Evolutionary conservation across 1,140 invertebrate genomes (phyloP).

Genomic region (Trialeurodes vaporariorum): DNA sequence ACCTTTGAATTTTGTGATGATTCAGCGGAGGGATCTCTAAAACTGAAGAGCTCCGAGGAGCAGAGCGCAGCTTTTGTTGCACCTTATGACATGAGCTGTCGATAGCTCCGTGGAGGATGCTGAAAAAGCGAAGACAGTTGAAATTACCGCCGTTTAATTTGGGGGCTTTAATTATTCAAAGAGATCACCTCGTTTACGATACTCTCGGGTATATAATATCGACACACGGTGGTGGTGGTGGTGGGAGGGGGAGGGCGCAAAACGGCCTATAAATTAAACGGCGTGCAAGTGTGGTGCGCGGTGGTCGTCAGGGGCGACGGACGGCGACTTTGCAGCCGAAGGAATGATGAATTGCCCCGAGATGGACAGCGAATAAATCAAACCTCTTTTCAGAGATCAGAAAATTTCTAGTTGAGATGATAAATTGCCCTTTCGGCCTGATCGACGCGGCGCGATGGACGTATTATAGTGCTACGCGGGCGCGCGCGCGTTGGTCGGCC

Average conservation of each 20-base stretch:
- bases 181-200: too few species aligned
- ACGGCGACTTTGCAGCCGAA: too few species aligned
- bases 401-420: background rate
- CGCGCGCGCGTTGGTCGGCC: background rate
- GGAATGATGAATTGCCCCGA: background rate
- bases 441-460: too few species aligned
- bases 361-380: background rate
- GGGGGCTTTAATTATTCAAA: background rate
- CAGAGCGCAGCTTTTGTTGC: too few species aligned
- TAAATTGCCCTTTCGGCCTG: background rate
- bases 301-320: too few species aligned
- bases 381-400: background rate
- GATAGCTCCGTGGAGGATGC: background rate
- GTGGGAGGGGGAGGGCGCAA: too few species aligned
- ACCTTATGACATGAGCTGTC: background rate
- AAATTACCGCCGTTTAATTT: background rate
- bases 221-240: background rate
- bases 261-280: background rate
- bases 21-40: too few species aligned
- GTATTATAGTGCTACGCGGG: too few species aligned
- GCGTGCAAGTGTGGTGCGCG: background rate
- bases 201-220: background rate
- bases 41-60: too few species aligned
- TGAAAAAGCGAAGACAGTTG: background rate
- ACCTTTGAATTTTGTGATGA: too few species aligned